Conservation (phyloP, 2,113 vertebrate genomes). For the Panurus biarmicus region DNA sequence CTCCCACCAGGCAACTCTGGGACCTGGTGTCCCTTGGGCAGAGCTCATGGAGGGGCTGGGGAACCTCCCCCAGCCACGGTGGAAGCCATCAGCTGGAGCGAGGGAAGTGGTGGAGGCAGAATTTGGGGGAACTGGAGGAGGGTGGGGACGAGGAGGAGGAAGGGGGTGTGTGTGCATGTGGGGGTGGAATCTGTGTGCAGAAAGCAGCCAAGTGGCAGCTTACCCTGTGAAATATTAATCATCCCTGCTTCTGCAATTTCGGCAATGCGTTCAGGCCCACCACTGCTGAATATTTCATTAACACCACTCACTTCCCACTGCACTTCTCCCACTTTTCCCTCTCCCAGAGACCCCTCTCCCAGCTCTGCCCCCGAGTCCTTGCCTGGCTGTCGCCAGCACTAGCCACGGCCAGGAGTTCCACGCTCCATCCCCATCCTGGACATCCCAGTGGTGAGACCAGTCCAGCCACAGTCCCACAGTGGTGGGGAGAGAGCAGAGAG, state of each 20-base stretch:
- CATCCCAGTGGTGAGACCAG: background rate
- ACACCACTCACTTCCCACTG: constrained; percentile 62
- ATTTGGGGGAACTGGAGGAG: background rate
- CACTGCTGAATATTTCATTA: constrained; percentile 76
- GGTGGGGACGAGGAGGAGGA: background rate
- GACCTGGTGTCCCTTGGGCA: background rate
- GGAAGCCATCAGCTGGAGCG: background rate
- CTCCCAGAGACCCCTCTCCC: background rate
- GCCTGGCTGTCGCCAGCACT: background rate
- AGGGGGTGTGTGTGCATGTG: background rate
- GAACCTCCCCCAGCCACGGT: background rate
- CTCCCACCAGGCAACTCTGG: background rate
- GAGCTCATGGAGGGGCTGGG: background rate
- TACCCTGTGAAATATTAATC: constrained; percentile 74
- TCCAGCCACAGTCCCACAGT: accelerated
- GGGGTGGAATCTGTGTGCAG: constrained; percentile 54
- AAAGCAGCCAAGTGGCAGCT: constrained; percentile 71
- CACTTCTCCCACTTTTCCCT: constrained; percentile 55
- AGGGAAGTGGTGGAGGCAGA: background rate
- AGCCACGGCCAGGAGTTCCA: accelerated
- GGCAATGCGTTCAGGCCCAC: constrained; percentile 67
- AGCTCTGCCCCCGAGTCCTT: background rate
- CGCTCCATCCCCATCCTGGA: background rate
- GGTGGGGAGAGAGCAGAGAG: background rate
- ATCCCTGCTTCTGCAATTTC: constrained; percentile 72